Percentiles rank a stretch among this genome's conserved stretches.
Evolutionary conservation across 1,140 invertebrate species (phyloP).

Genomic region (Paraescarpia echinospica): DNA sequence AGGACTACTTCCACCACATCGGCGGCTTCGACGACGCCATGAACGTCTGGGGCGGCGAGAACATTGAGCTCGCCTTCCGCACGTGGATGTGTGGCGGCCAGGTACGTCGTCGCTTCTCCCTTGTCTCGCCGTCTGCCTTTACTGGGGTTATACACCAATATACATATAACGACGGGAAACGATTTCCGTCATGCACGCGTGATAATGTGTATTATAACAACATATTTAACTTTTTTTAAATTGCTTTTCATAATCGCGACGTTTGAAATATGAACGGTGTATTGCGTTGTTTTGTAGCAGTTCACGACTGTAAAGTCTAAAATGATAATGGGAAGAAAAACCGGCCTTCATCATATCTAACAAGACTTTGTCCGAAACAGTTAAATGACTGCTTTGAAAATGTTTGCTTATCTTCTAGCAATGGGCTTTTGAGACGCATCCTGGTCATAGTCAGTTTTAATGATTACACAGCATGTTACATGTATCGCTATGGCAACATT

Average conservation of each 20-base stretch:
- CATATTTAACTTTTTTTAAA: background rate
- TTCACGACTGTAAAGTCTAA: background rate
- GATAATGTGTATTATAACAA: no score
- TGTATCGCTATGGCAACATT: no score
- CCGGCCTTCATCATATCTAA: no score
- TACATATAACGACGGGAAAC: background rate
- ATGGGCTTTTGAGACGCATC: no score
- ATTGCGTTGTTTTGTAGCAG: background rate
- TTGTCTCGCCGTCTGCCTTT: background rate
- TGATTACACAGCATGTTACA: no score
- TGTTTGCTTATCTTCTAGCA: no score
- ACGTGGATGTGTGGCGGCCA: conserved; percentile 81
- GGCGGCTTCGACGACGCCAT: conserved; percentile 96
- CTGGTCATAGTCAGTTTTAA: no score
- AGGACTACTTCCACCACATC: conserved; percentile 68
- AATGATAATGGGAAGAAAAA: no score
- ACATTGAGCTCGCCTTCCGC: conserved; percentile 94
- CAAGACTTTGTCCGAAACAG: no score
- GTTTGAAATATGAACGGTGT: background rate
- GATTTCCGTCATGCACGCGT: no score
- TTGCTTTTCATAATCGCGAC: background rate
- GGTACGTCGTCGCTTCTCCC: conserved; percentile 2
- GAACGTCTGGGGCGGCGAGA: conserved; percentile 98
- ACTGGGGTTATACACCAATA: background rate
- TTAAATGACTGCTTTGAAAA: no score